phyloP scores from a whole-genome alignment of 2,888 invertebrate genomes.

The Herminia tarsipennalis region DNA sequence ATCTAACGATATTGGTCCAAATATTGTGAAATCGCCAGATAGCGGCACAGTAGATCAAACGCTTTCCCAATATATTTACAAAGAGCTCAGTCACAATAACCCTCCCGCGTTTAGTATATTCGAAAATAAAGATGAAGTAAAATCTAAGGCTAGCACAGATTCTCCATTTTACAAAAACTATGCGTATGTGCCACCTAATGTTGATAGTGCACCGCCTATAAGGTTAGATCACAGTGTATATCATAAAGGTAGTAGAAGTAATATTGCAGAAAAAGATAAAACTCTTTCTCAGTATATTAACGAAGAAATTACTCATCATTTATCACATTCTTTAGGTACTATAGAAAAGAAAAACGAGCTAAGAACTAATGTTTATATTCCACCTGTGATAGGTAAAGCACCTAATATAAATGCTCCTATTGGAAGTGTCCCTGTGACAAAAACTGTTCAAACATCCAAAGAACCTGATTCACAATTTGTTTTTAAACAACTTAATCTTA shows the following conservation, averaged over 20 bases:
- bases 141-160: not conserved
- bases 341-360: not conserved
- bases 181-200: not conserved
- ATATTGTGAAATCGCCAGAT: not conserved
- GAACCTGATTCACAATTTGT: no score
- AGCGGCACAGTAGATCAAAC: not conserved
- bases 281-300: not conserved
- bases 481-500: not conserved
- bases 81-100: conserved; percentile 25
- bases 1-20: not conserved
- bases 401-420: not conserved
- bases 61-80: not conserved
- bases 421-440: no score
- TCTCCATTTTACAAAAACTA: not conserved
- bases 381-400: no score
- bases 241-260: not conserved
- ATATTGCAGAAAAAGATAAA: not conserved
- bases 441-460: no score
- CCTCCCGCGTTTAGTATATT: conserved; percentile 23
- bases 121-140: not conserved
- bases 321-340: not conserved
- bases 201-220: not conserved
- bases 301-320: not conserved
- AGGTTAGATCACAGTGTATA: not conserved
- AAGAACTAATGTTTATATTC: not conserved